Evolutionary conservation across 2,888 invertebrate genomes (phyloP).

Genomic region (Morpho deidamia): DNA sequence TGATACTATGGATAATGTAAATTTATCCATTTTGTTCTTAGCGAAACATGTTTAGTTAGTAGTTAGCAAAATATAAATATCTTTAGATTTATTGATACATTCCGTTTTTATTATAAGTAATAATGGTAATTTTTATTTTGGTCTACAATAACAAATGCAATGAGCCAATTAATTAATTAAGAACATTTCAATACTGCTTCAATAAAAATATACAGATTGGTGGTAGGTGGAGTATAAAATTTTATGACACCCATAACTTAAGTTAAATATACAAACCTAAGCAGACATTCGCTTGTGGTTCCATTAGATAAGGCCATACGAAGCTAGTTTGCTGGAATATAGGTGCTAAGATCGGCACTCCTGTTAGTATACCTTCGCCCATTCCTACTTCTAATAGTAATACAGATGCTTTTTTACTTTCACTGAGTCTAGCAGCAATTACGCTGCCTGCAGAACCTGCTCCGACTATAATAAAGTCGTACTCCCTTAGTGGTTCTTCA

Average conservation of each 20-base stretch:
- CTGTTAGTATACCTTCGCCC: slow-evolving; percentile 60
- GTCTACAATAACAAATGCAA: no score
- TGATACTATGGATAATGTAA: no score
- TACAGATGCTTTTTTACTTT: slow-evolving; percentile 61
- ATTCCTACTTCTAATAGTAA: slow-evolving; percentile 70
- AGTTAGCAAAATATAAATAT: no score
- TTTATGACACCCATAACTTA: neutral
- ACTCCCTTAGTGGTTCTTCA: slow-evolving; percentile 53
- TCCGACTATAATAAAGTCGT: slow-evolving; percentile 73
- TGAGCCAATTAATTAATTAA: no score
- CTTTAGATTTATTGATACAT: no score
- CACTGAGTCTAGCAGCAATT: slow-evolving; percentile 68
- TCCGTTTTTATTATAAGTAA: no score
- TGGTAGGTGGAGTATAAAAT: no score
- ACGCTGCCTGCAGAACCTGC: slow-evolving; percentile 77
- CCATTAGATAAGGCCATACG: slow-evolving; percentile 76
- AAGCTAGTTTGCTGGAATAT: slow-evolving; percentile 58
- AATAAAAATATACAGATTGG: no score
- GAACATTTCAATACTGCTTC: no score
- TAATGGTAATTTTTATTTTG: no score
- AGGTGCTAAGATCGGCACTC: slow-evolving; percentile 64
- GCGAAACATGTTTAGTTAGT: no score
- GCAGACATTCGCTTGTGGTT: slow-evolving; percentile 73
- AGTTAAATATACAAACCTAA: slow-evolving; percentile 42
- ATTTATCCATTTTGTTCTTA: no score